phyloP scores from a whole-genome alignment of 2,888 invertebrate species.

The Volucella bombylans region DNA sequence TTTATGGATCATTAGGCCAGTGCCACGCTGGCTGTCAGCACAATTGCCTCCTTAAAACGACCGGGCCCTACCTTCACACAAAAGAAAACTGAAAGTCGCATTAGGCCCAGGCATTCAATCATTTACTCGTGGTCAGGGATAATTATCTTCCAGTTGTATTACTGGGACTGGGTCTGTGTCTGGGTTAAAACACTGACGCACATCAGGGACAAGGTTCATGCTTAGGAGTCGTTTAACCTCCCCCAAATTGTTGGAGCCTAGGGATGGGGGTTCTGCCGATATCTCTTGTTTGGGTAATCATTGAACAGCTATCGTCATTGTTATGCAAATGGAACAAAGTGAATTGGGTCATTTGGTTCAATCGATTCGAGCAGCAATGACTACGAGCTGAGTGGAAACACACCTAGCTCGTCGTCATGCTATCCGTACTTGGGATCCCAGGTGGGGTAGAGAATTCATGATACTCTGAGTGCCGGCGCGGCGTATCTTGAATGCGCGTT shows the following conservation, averaged over 20 bases:
- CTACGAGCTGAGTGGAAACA: neutral
- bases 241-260: neutral
- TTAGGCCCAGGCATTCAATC: slow-evolving; percentile 56
- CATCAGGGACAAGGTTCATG: slow-evolving; percentile 37
- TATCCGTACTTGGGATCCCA: neutral
- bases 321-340: slow-evolving; percentile 63
- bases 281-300: slow-evolving; percentile 65
- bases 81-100: slow-evolving; percentile 49
- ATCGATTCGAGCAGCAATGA: slow-evolving; percentile 41
- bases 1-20: slow-evolving; percentile 64
- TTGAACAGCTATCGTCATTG: slow-evolving; percentile 66
- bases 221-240: slow-evolving; percentile 43
- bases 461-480: neutral
- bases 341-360: slow-evolving; percentile 60
- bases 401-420: slow-evolving; percentile 33
- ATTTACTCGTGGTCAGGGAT: slow-evolving; percentile 67
- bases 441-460: slow-evolving; percentile 18
- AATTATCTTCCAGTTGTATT: slow-evolving; percentile 46
- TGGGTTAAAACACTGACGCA: no score
- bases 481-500: slow-evolving; percentile 53
- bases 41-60: no score
- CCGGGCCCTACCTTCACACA: slow-evolving; percentile 12
- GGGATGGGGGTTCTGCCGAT: slow-evolving; percentile 4
- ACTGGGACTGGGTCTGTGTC: no score
- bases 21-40: slow-evolving; percentile 20